Base-by-base conservation (phyloP, 1,140 invertebrate genomes). In the Drosophila mayri region DNA sequence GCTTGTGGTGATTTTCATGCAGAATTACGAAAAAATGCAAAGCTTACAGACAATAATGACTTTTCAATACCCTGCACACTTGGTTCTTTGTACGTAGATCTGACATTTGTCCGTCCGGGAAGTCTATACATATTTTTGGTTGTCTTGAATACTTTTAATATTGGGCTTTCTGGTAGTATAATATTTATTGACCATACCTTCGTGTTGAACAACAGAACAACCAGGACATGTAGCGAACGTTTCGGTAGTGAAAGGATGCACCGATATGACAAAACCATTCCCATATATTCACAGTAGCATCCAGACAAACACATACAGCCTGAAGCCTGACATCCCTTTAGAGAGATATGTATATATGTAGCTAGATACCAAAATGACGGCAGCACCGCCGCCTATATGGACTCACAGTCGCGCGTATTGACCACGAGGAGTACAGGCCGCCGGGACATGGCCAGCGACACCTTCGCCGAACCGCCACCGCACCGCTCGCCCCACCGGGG, bases 361-460 rank as follows among this genome's bases (percentile, higher is more conserved):
- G 35, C 60, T 49, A 57, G 77, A 55, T 70, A 66, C 57, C 57
- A 61, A 76, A 67, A 77, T 66, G 49, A 63, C 55, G 57, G 28
- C 47, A 18, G 28, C 28, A 50, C 10, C 47, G 47, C 16, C 47
- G 47, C 47, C 28, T 47, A 61, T 50, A 61, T 43, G 28, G 32
- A 58, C 85, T 84, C 85, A 90, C 79, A 84, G 78, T 73, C 73
- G 80, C 78, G 64, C 85, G 84, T 88, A 84, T 90, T 90, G 85
- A 90, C 85, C 85, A 54, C 70, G 68, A 64, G 61, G 67, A n/a
- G 46, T 11, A 54, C 14, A 10, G 60, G 52, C 52, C 30, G 28
- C 12, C 6, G 54, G 47, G 63, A 58, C 70, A 73, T 54, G 75
- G 81, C 65, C 37, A 49, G 65, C 84, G 75, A 86, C 86, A 88